phyloP scores from a whole-genome alignment of 37 sponge, comb jelly and placozoan species.

The Amphimedon queenslandica region DNA sequence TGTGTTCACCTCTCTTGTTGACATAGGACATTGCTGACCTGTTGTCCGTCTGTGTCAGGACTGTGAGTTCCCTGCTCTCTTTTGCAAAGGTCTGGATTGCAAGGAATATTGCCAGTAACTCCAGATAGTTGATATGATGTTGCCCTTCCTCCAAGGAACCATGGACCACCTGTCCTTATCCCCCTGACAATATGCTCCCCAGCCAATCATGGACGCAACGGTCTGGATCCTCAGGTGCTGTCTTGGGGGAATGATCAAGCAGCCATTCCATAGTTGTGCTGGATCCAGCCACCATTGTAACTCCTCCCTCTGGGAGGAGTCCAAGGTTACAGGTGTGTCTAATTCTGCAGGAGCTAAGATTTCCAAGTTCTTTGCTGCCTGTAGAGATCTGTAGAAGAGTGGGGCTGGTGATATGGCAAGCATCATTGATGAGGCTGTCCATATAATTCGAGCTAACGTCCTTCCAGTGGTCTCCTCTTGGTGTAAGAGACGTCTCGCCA shows the following conservation, averaged over 20 bases:
- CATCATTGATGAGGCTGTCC: background rate
- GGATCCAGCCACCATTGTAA: slow-evolving; percentile 11
- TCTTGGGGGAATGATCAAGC: background rate
- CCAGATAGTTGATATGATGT: slow-evolving; percentile 44
- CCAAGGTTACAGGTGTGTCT: background rate
- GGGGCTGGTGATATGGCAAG: slow-evolving; percentile 36
- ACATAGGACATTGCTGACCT: slow-evolving; percentile 23
- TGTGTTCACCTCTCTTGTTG: slow-evolving; percentile 22
- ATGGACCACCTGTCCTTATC: slow-evolving; percentile 29
- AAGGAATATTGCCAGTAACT: slow-evolving; percentile 37
- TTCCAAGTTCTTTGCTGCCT: slow-evolving; percentile 2
- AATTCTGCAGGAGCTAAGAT: background rate
- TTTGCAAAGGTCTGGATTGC: slow-evolving; percentile 15
- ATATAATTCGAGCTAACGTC: slow-evolving; percentile 15
- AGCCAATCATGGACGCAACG: slow-evolving; percentile 39
- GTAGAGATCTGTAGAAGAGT: slow-evolving; percentile 18
- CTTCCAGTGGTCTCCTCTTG: background rate
- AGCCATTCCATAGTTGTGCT: background rate
- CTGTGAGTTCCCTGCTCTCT: background rate
- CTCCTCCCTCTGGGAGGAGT: background rate
- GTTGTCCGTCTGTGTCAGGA: slow-evolving; percentile 31
- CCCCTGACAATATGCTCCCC: slow-evolving; percentile 31
- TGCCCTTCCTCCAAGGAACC: slow-evolving; percentile 19
- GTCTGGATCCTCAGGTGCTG: slow-evolving; percentile 19
- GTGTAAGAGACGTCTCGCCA: background rate